phyloP scores from a whole-genome alignment of 1,140 invertebrate species.

The Eumaeus atala region DNA sequence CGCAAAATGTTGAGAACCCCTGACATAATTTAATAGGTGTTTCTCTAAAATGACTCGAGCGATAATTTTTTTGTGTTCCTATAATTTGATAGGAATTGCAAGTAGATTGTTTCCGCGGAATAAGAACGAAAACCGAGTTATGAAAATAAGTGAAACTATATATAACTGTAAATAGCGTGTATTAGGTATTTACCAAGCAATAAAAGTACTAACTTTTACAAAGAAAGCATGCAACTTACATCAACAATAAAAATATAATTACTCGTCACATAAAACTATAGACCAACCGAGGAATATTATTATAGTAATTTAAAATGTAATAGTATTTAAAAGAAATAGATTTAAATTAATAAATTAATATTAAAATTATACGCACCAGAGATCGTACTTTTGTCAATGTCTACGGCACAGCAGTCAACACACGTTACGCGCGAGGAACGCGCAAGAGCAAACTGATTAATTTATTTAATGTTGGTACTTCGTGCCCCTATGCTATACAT shows the following conservation, averaged over 20 bases:
- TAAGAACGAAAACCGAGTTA: no score
- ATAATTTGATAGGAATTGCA: no score
- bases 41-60: no score
- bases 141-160: no score
- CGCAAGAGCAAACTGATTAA: slow-evolving; percentile 47
- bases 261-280: not conserved
- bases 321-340: not conserved
- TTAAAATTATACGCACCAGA: slow-evolving; percentile 44
- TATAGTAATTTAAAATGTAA: not conserved
- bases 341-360: slow-evolving; percentile 1
- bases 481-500: slow-evolving; percentile 50
- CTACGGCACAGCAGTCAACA: slow-evolving; percentile 21
- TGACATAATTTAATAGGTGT: no score
- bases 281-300: not conserved
- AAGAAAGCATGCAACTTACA: no score
- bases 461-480: slow-evolving; percentile 37
- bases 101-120: no score
- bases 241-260: not conserved
- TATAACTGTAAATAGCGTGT: no score
- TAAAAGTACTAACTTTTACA: no score
- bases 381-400: slow-evolving; percentile 33
- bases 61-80: no score
- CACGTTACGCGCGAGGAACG: slow-evolving; percentile 53
- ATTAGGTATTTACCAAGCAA: no score
- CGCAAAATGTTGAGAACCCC: no score